These are phyloP conservation scores for Amiota mariae DNA, from an alignment of 2,888 invertebrate species.

Conservation along the genomic window DNA sequence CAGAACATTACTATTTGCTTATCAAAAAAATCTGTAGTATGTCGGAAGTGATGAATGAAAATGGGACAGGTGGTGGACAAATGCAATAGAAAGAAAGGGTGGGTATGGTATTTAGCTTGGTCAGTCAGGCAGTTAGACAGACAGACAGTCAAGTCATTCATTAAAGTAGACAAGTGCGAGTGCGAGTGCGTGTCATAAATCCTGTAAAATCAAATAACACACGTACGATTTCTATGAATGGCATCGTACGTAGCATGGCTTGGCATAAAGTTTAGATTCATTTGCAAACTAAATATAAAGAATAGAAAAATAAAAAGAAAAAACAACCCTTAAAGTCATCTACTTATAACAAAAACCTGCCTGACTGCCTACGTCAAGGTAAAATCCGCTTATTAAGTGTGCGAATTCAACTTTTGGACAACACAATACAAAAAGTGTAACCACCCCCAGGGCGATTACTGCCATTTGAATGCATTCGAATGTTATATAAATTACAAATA, in stretches of 20 bases:
- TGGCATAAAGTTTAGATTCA: not conserved
- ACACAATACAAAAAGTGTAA: slow-evolving; percentile 46
- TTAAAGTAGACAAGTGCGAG: slow-evolving; percentile 51
- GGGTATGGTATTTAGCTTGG: slow-evolving; percentile 59
- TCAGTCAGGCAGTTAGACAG: no score
- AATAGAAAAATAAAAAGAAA: not conserved
- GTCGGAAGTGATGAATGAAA: no score
- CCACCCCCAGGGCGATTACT: slow-evolving; percentile 40
- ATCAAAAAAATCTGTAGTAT: no score
- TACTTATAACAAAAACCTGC: not conserved
- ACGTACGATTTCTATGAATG: slow-evolving; percentile 58
- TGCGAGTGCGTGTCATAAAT: slow-evolving; percentile 66
- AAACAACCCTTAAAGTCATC: slow-evolving; percentile 27
- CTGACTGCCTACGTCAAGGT: slow-evolving; percentile 54
- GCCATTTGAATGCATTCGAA: slow-evolving; percentile 53
- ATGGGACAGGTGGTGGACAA: no score
- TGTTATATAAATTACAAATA: slow-evolving; percentile 44
- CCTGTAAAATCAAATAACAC: slow-evolving; percentile 52
- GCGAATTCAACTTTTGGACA: not conserved
- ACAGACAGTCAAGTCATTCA: slow-evolving; percentile 35
- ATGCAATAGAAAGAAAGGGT: not conserved
- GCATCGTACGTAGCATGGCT: slow-evolving; percentile 21
- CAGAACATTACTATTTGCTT: no score
- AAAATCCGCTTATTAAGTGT: slow-evolving; percentile 59
- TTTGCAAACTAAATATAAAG: no score